phyloP scores from a whole-genome alignment of 2,888 invertebrate genomes.

The Celastrina argiolus region DNA sequence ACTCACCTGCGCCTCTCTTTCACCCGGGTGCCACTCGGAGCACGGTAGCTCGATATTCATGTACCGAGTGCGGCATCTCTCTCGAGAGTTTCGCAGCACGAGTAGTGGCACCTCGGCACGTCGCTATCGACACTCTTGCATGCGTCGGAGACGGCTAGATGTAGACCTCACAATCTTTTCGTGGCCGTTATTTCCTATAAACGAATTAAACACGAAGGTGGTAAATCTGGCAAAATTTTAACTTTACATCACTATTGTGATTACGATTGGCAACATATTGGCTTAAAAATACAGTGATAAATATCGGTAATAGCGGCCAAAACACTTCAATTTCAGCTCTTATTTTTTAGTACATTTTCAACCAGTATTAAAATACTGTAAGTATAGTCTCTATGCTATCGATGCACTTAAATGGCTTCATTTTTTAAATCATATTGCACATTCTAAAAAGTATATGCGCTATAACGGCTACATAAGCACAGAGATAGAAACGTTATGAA shows the following conservation, averaged over 20 bases:
- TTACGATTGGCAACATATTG: conserved; percentile 51
- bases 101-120: conserved; percentile 61
- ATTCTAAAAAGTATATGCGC: neutral
- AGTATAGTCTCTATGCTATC: conserved; percentile 4
- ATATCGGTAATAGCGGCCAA: conserved; percentile 71
- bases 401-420: conserved; percentile 15
- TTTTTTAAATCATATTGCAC: conserved; percentile 7
- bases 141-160: conserved; percentile 62
- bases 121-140: conserved; percentile 58
- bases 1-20: conserved; percentile 61
- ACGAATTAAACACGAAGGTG: conserved; percentile 38
- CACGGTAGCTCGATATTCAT: conserved; percentile 31
- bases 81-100: neutral
- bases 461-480: neutral
- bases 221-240: conserved; percentile 75
- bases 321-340: conserved; percentile 28
- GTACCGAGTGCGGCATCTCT: neutral
- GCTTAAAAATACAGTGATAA: conserved; percentile 24
- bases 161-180: conserved; percentile 53
- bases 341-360: conserved; percentile 3
- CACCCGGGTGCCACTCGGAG: conserved; percentile 63
- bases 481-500: neutral
- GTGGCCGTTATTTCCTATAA: conserved; percentile 73
- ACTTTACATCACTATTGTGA: no score
- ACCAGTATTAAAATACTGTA: conserved; percentile 4